Conservation (phyloP, 2,797 vertebrate species). For the Sebastes steindachneri region DNA sequence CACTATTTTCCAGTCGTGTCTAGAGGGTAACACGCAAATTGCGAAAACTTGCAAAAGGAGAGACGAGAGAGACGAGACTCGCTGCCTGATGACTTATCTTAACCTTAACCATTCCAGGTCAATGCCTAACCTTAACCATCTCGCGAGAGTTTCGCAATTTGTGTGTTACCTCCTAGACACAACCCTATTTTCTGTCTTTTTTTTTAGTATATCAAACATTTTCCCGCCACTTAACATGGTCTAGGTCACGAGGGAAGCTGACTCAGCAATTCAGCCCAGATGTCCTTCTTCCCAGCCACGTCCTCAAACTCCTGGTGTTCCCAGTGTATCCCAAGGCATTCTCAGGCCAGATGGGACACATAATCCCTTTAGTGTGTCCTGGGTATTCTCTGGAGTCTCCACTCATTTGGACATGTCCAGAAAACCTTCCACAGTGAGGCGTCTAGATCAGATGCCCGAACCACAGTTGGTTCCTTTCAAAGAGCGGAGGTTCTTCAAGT, state of each 20-base stretch:
- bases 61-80: too few relatives aligned
- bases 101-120: too few relatives aligned
- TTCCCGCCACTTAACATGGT: not conserved
- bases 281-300: not conserved
- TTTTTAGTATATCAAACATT: not conserved
- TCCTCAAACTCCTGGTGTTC: conserved; percentile 10
- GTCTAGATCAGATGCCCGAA: not conserved
- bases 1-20: too few relatives aligned
- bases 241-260: not conserved
- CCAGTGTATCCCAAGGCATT: conserved; percentile 5
- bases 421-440: conserved; percentile 8
- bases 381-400: not conserved
- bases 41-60: too few relatives aligned
- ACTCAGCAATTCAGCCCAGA: not conserved
- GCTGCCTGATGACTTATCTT: too few relatives aligned
- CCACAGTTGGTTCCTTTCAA: not conserved
- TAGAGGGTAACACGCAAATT: too few relatives aligned
- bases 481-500: not conserved
- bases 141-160: too few relatives aligned
- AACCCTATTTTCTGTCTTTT: not conserved
- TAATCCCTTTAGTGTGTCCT: conserved; percentile 20
- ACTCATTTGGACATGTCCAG: not conserved
- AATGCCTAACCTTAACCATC: too few relatives aligned
- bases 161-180: too few relatives aligned
- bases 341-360: not conserved